Conservation (phyloP, 2,113 vertebrate genomes). For the Cranoglanis bouderius region DNA sequence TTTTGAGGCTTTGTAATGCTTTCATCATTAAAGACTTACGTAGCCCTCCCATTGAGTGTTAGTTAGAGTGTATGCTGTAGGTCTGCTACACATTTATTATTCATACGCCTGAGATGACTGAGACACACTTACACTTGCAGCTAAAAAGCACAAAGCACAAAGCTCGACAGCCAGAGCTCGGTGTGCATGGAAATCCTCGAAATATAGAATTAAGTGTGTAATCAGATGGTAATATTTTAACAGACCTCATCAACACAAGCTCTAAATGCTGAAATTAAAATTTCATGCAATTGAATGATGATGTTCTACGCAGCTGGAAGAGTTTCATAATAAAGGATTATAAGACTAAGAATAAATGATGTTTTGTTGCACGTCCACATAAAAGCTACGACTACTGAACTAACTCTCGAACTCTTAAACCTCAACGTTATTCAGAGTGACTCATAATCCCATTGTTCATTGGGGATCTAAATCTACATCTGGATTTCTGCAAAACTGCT, state of each 20-base stretch:
- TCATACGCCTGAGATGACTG: neutral
- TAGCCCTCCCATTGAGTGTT: neutral
- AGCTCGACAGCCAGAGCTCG: neutral
- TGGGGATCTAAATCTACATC: neutral
- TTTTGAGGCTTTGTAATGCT: neutral
- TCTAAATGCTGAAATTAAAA: neutral
- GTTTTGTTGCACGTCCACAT: neutral
- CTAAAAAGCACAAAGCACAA: neutral
- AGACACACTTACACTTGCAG: neutral
- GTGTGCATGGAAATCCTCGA: neutral
- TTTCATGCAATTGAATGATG: too few species aligned
- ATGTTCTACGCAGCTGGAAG: neutral
- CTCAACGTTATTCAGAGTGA: neutral
- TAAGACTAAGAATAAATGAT: neutral
- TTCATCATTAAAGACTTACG: slow-evolving; percentile 18
- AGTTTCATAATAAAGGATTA: neutral
- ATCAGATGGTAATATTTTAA: neutral
- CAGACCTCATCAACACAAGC: neutral
- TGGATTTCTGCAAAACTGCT: neutral
- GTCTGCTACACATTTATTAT: neutral
- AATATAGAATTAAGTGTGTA: neutral
- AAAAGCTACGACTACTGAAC: neutral
- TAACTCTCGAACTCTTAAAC: neutral
- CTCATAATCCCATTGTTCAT: neutral
- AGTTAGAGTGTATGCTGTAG: slow-evolving; percentile 6